Evolutionary conservation across 1,140 invertebrate genomes (phyloP).

Genomic region (Cotesia vestalis): DNA sequence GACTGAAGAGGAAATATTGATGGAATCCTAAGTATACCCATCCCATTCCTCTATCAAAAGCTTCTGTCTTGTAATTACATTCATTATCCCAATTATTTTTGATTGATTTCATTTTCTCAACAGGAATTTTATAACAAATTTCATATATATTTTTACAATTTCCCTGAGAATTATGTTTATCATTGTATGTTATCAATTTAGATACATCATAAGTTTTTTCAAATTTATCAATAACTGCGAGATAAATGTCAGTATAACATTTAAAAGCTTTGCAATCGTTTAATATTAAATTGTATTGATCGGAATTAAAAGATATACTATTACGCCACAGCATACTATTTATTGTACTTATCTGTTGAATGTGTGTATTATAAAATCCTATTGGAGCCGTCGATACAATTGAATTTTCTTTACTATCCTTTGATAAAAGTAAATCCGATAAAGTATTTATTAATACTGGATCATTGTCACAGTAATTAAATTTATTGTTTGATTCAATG

Average conservation of each 20-base stretch:
- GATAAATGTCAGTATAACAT: constrained; percentile 45
- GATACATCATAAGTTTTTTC: constrained; percentile 32
- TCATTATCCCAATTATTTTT: constrained; percentile 40
- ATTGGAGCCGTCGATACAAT: constrained; percentile 50
- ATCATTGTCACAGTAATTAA: constrained; percentile 42
- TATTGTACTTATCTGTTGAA: constrained; percentile 56
- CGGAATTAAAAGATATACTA: constrained; percentile 55
- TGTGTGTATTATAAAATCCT: constrained; percentile 54
- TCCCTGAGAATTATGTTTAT: constrained; percentile 13
- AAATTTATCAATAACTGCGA: constrained; percentile 41
- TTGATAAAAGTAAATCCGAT: constrained; percentile 48
- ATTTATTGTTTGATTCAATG: constrained; percentile 30
- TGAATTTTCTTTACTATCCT: constrained; percentile 30
- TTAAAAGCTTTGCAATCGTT: constrained; percentile 51
- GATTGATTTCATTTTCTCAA: neutral
- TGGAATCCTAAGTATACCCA: constrained; percentile 63
- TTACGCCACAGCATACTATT: constrained; percentile 67
- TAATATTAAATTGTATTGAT: constrained; percentile 42
- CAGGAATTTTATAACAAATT: neutral
- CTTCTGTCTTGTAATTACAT: neutral
- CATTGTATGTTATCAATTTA: constrained; percentile 12
- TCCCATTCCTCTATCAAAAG: constrained; percentile 45
- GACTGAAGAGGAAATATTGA: constrained; percentile 59
- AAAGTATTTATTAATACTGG: constrained; percentile 53
- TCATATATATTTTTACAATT: neutral